phyloP scores from a whole-genome alignment of 2,113 vertebrate genomes.

The Riparia riparia region DNA sequence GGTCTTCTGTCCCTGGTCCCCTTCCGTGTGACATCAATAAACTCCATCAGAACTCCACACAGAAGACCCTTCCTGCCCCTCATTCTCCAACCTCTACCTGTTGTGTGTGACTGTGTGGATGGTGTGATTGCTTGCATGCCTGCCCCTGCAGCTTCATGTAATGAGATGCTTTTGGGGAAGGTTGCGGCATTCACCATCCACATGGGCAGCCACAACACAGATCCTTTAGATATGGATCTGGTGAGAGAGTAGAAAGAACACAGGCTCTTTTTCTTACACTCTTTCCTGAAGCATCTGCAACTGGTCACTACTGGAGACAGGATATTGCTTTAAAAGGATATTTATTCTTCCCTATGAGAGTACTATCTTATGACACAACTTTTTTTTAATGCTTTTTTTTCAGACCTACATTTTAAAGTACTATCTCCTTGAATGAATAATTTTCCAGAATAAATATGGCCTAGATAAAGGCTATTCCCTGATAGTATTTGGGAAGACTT shows the following conservation, averaged over 20 bases:
- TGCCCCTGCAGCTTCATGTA: too few relatives aligned
- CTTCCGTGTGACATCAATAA: too few relatives aligned
- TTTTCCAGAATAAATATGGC: neutral
- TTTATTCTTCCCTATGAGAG: neutral
- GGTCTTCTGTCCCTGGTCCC: too few relatives aligned
- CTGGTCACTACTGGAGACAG: neutral
- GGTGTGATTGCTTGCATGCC: too few relatives aligned
- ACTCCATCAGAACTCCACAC: too few relatives aligned
- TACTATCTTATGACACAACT: neutral
- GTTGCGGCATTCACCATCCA: too few relatives aligned
- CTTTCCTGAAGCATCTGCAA: neutral
- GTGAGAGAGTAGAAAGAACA: neutral
- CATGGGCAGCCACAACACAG: too few relatives aligned
- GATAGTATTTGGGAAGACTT: neutral
- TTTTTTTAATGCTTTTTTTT: neutral
- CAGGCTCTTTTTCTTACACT: neutral
- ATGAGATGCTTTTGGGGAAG: too few relatives aligned
- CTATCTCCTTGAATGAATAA: neutral
- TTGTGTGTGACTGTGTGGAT: too few relatives aligned
- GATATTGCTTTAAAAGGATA: neutral
- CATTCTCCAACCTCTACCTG: too few relatives aligned
- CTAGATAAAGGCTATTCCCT: neutral
- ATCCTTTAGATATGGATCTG: neutral
- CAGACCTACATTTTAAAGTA: neutral
- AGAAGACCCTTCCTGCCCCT: too few relatives aligned